Conservation (phyloP, 2,888 invertebrate genomes). For the Leucoma salicis region DNA sequence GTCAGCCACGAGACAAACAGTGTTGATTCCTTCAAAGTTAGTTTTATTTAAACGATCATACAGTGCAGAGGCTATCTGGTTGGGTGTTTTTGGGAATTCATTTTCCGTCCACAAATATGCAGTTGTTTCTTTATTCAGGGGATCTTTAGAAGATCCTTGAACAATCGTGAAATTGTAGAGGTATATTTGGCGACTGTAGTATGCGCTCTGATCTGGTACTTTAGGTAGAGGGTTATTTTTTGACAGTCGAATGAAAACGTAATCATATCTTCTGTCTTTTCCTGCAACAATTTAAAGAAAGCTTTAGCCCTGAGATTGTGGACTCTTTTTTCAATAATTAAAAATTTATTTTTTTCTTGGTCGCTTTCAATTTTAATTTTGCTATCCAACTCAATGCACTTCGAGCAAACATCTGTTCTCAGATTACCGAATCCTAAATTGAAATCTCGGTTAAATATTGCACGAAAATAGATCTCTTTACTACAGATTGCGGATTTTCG, state of each 20-base stretch:
- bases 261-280: conserved; percentile 18
- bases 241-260: conserved; percentile 32
- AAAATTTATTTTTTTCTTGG: neutral
- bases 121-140: conserved; percentile 25
- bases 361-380: conserved; percentile 9
- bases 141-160: conserved; percentile 22
- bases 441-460: conserved; percentile 15
- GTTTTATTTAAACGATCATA: conserved; percentile 20
- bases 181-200: conserved; percentile 21
- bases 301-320: conserved; percentile 22
- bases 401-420: conserved; percentile 18
- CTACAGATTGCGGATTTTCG: conserved; percentile 18
- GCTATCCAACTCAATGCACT: conserved; percentile 13
- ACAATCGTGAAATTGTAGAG: conserved; percentile 31
- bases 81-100: conserved; percentile 26
- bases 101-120: conserved; percentile 32
- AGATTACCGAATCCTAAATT: conserved; percentile 11
- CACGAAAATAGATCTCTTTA: conserved; percentile 24
- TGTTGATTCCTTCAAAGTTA: conserved; percentile 4
- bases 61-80: conserved; percentile 31
- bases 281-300: conserved; percentile 21
- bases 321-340: conserved; percentile 7
- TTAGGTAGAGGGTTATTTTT: conserved; percentile 23
- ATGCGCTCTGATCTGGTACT: conserved; percentile 21
- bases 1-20: conserved; percentile 23